Conservation (phyloP, 2,888 invertebrate species). For the Cyclophora punctaria region DNA sequence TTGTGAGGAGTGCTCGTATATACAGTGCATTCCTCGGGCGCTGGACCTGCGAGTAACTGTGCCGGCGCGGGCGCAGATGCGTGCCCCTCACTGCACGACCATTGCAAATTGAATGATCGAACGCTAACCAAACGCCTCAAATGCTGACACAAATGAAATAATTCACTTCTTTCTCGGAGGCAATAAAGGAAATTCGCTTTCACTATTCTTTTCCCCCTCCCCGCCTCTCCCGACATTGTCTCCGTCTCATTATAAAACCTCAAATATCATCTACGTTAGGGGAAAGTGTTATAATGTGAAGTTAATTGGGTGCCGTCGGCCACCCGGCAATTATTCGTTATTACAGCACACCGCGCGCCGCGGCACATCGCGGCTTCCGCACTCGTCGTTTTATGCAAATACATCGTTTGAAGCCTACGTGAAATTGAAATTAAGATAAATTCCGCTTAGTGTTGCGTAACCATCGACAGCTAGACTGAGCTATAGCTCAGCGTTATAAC, state of each 20-base stretch:
- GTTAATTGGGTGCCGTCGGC: constrained; percentile 37
- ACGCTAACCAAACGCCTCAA: constrained; percentile 5
- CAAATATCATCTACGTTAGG: constrained; percentile 40
- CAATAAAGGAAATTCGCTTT: constrained; percentile 36
- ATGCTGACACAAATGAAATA: constrained; percentile 19
- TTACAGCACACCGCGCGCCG: constrained; percentile 19
- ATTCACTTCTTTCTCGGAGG: constrained; percentile 24
- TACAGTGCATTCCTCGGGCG: no score
- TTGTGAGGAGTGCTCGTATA: no score
- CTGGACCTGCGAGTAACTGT: no score
- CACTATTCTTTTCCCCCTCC: constrained; percentile 27
- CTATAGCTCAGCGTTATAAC: no score
- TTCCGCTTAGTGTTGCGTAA: constrained; percentile 16
- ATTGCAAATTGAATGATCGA: constrained; percentile 12
- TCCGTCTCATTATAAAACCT: constrained; percentile 38
- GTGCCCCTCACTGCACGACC: constrained; percentile 13
- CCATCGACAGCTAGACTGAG: constrained; percentile 1
- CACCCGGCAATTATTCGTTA: constrained; percentile 39
- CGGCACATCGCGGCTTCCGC: constrained; percentile 20
- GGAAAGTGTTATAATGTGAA: constrained; percentile 48
- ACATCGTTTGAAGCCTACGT: constrained; percentile 17
- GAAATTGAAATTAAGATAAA: constrained; percentile 27
- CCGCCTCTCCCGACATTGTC: constrained; percentile 31
- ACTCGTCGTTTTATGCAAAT: constrained; percentile 33
- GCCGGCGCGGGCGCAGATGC: constrained; percentile 2